Evolutionary conservation across 2,888 invertebrate genomes (phyloP).

Genomic region (Ametastegia equiseti): DNA sequence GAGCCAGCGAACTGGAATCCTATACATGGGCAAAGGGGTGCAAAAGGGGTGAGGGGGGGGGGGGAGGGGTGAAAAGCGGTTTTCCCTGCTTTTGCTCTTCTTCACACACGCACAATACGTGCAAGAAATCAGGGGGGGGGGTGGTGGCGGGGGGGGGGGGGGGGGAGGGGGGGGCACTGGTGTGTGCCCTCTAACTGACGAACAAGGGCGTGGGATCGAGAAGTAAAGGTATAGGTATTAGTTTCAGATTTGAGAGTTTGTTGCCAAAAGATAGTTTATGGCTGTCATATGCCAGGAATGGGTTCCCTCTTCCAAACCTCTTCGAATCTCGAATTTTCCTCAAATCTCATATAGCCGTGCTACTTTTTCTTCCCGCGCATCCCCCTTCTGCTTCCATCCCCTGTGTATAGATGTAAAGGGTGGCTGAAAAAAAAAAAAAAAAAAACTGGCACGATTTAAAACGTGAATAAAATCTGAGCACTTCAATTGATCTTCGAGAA

Average conservation of each 20-base stretch:
- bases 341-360: neutral
- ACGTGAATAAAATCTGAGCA: too few relatives aligned
- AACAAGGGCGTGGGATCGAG: conserved; percentile 10
- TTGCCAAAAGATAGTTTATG: conserved; percentile 46
- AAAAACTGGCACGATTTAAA: too few relatives aligned
- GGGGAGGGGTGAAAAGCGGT: conserved; percentile 4
- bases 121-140: neutral
- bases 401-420: too few relatives aligned
- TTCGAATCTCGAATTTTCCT: neutral
- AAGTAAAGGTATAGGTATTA: conserved; percentile 47
- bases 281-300: conserved; percentile 43
- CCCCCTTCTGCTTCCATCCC: neutral
- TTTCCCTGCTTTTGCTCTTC: neutral
- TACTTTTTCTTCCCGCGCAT: neutral
- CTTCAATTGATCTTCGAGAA: too few relatives aligned
- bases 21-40: conserved; percentile 34
- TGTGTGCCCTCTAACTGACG: neutral
- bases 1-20: conserved; percentile 61
- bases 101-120: neutral
- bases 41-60: conserved; percentile 17
- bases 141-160: neutral
- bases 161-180: neutral
- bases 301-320: neutral
- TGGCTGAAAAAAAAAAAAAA: too few relatives aligned
- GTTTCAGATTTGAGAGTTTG: conserved; percentile 51